These are phyloP conservation scores for Xestia rhomboidea DNA, from an alignment of 2,888 invertebrate genomes.

Conservation along the genomic window DNA sequence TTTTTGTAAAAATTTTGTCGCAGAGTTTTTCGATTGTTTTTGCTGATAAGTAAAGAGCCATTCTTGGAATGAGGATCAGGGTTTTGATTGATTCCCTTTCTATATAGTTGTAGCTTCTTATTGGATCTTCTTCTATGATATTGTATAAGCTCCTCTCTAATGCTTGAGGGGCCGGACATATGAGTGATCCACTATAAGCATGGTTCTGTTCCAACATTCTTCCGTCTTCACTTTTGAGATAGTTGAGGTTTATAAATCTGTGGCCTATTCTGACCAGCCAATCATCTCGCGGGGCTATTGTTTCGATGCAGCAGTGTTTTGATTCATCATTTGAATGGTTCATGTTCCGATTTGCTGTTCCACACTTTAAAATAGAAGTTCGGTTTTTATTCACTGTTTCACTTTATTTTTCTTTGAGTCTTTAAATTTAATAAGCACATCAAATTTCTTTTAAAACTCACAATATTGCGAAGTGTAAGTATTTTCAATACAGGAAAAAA, in stretches of 20 bases:
- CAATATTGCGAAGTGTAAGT: background rate
- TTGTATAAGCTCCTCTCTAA: constrained; percentile 26
- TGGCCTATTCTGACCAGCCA: constrained; percentile 47
- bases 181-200: background rate
- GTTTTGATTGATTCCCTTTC: constrained; percentile 29
- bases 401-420: background rate
- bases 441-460: background rate
- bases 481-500: background rate
- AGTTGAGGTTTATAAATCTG: constrained; percentile 39
- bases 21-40: constrained; percentile 39
- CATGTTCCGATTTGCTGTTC: constrained; percentile 4
- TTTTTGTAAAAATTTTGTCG: constrained; percentile 33
- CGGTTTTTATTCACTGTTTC: background rate
- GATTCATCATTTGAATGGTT: background rate
- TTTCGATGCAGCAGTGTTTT: constrained; percentile 32
- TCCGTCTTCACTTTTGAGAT: constrained; percentile 30
- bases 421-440: background rate
- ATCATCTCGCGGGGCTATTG: constrained; percentile 36
- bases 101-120: constrained; percentile 27
- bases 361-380: background rate
- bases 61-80: constrained; percentile 15
- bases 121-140: constrained; percentile 49
- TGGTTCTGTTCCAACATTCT: constrained; percentile 3
- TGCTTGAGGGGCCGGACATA: background rate
- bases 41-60: constrained; percentile 38